Conservation (phyloP, 2,113 vertebrate genomes). For the Callaeas wilsoni region DNA sequence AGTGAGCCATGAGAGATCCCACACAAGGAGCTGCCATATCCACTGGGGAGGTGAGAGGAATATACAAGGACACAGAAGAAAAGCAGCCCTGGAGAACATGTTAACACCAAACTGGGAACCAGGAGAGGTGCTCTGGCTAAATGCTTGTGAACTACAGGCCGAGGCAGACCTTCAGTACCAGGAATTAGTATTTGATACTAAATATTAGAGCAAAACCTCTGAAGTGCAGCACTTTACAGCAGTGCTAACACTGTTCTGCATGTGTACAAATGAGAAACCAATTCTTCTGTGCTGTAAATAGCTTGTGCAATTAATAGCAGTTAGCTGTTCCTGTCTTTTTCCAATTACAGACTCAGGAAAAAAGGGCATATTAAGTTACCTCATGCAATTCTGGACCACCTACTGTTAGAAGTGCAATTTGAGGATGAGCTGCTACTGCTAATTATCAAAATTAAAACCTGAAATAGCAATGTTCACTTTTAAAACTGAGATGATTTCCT, state of each 20-base stretch:
- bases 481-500: neutral
- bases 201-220: neutral
- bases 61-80: neutral
- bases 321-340: neutral
- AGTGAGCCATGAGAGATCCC: accelerated
- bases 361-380: neutral
- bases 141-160: neutral
- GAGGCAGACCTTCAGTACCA: neutral
- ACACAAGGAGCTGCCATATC: neutral
- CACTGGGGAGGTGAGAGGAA: neutral
- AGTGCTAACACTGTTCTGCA: neutral
- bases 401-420: neutral
- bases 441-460: neutral
- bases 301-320: neutral
- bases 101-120: neutral
- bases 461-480: neutral
- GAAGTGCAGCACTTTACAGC: neutral
- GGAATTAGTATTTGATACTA: neutral
- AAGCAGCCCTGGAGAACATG: neutral
- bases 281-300: neutral
- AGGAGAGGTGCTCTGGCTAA: neutral
- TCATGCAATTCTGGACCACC: neutral
- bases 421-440: neutral
- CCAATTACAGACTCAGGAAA: neutral
- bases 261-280: neutral